Evolutionary conservation across 1,140 invertebrate genomes (phyloP).

Genomic region (Trichonephila clavata): DNA sequence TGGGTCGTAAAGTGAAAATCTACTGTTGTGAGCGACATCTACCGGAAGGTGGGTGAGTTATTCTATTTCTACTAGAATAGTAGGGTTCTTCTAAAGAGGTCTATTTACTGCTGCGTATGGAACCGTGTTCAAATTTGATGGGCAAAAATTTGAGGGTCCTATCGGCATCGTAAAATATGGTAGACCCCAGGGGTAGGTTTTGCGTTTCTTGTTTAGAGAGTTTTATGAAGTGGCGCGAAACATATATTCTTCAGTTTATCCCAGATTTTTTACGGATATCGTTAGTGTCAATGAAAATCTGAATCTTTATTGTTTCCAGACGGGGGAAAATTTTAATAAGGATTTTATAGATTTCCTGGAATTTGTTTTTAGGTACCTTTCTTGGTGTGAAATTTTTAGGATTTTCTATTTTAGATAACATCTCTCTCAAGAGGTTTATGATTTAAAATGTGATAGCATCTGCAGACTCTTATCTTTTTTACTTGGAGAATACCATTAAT

Average conservation of each 20-base stretch:
- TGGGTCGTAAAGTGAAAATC: constrained; percentile 51
- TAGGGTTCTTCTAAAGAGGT: neutral
- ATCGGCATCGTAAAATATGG: constrained; percentile 54
- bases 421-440: neutral
- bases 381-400: neutral
- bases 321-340: neutral
- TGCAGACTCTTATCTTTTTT: too few relatives aligned
- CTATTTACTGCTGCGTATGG: constrained; percentile 56
- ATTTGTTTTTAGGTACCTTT: neutral
- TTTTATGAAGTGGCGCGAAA: constrained; percentile 49
- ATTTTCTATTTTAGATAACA: neutral
- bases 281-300: constrained; percentile 29
- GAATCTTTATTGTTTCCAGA: constrained; percentile 33
- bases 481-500: too few relatives aligned
- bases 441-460: neutral
- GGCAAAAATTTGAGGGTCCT: constrained; percentile 36
- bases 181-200: neutral
- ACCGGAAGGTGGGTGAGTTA: constrained; percentile 59
- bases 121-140: constrained; percentile 54
- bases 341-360: neutral
- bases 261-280: neutral
- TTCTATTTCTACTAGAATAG: constrained; percentile 3
- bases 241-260: neutral
- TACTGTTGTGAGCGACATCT: constrained; percentile 55
- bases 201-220: neutral